phyloP scores from a whole-genome alignment of 2,888 invertebrate genomes.

The Nudaria mundana region DNA sequence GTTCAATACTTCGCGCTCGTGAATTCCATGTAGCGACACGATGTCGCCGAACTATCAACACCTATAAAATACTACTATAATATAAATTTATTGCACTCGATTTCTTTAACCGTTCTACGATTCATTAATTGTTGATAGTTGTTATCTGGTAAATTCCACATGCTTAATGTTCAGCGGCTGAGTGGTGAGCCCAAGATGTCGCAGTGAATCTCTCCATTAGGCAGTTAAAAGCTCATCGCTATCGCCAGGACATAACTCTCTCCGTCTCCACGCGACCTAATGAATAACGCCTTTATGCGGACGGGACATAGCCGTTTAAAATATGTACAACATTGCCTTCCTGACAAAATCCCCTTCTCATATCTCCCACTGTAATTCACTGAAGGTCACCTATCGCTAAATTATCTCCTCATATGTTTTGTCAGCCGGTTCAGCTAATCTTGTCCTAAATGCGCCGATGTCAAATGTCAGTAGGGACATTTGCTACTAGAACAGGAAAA shows the following conservation, averaged over 20 bases:
- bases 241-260: constrained; percentile 78
- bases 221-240: constrained; percentile 81
- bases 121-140: constrained; percentile 42
- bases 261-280: constrained; percentile 78
- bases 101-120: constrained; percentile 33
- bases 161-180: constrained; percentile 60
- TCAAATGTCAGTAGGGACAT: constrained; percentile 28
- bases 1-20: constrained; percentile 42
- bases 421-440: constrained; percentile 43
- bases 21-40: constrained; percentile 25
- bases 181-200: constrained; percentile 73
- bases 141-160: constrained; percentile 46
- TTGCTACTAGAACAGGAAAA: constrained; percentile 32
- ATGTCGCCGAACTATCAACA: constrained; percentile 23
- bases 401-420: constrained; percentile 61
- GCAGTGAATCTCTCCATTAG: constrained; percentile 80
- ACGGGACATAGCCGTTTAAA: constrained; percentile 76
- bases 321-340: constrained; percentile 80
- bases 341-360: constrained; percentile 65
- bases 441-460: constrained; percentile 51
- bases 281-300: constrained; percentile 80
- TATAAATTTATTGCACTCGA: constrained; percentile 6
- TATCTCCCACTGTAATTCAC: constrained; percentile 62
- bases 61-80: constrained; percentile 9
- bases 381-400: constrained; percentile 65